Evolutionary conservation across 2,113 vertebrate genomes (phyloP).

Genomic region (Toxostoma redivivum): DNA sequence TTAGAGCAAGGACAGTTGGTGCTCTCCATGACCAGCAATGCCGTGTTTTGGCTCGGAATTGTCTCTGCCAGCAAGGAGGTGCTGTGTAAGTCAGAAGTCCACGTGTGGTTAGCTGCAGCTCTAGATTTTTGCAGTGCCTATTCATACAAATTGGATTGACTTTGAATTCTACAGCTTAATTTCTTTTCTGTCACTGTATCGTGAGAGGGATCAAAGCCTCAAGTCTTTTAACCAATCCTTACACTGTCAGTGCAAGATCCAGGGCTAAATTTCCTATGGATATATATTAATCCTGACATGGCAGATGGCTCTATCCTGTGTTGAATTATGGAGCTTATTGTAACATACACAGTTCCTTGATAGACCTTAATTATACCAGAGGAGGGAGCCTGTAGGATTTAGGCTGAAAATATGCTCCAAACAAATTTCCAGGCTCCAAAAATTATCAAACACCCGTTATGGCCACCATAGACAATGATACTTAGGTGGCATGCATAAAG

Average conservation of each 20-base stretch:
- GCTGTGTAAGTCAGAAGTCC: neutral
- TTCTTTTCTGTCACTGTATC: neutral
- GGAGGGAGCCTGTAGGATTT: slow-evolving; percentile 36
- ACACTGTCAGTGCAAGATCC: neutral
- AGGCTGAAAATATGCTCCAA: neutral
- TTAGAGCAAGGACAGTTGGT: slow-evolving; percentile 19
- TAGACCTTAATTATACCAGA: slow-evolving; percentile 27
- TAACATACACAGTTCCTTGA: neutral
- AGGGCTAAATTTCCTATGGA: neutral
- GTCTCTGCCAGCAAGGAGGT: neutral
- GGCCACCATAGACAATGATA: neutral
- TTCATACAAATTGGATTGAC: neutral
- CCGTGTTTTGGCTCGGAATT: neutral
- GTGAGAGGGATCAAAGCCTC: neutral
- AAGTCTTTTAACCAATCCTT: neutral
- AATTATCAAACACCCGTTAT: neutral
- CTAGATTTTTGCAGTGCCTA: neutral
- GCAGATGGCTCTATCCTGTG: neutral
- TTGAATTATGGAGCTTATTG: slow-evolving; percentile 3
- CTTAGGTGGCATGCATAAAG: neutral
- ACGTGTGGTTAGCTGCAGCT: neutral
- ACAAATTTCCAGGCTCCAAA: neutral
- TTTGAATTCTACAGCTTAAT: neutral
- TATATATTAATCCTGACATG: neutral
- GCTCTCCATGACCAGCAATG: neutral